Evolutionary conservation across 2,888 invertebrate species (phyloP).

Genomic region (Drosophila infuscata): DNA sequence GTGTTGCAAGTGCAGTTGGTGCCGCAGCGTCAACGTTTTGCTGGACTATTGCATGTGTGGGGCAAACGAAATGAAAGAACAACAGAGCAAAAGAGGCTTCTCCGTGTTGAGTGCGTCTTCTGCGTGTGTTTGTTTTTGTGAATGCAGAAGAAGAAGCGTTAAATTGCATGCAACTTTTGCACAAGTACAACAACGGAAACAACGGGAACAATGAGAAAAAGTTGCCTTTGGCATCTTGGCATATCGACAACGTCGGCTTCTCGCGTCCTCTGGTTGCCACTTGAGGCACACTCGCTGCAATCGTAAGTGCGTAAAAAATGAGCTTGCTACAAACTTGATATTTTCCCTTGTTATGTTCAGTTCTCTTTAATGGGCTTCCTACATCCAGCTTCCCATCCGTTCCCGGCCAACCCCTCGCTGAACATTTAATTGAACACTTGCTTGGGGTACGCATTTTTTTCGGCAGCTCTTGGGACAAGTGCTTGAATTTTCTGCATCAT

Average conservation of each 20-base stretch:
- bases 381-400: not conserved
- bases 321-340: conserved; percentile 44
- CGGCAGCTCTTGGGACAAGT: conserved; percentile 43
- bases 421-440: conserved; percentile 48
- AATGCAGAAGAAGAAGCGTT: conserved; percentile 21
- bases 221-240: conserved; percentile 43
- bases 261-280: conserved; percentile 19
- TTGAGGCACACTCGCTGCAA: conserved; percentile 36
- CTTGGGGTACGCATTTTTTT: conserved; percentile 20
- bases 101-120: conserved; percentile 2
- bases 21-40: conserved; percentile 16
- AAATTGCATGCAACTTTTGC: conserved; percentile 48
- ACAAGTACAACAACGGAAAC: conserved; percentile 12
- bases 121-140: conserved; percentile 1
- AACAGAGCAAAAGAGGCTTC: conserved; percentile 24
- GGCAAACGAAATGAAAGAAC: conserved; percentile 30
- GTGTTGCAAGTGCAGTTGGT: conserved; percentile 58
- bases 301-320: conserved; percentile 47
- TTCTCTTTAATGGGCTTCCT: not conserved
- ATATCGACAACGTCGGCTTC: conserved; percentile 49
- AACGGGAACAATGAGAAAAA: conserved; percentile 17
- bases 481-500: conserved; percentile 49
- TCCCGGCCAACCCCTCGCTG: not conserved
- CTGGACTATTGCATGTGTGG: conserved; percentile 16
- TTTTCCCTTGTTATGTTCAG: conserved; percentile 18